Base-by-base conservation (phyloP, 2,888 invertebrate genomes). In the Cyclophora punctaria region DNA sequence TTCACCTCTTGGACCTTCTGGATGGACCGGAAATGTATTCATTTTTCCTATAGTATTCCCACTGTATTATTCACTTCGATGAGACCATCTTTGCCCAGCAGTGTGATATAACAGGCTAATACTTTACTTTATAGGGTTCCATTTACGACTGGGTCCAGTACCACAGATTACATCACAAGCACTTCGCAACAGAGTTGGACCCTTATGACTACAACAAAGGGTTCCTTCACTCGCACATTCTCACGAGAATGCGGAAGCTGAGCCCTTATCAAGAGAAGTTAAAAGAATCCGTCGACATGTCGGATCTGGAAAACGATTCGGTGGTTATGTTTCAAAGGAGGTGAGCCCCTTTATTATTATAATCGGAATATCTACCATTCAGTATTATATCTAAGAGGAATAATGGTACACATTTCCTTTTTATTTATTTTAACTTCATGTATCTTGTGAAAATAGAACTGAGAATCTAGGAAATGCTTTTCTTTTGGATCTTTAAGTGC, bases 141-240 rank as follows among this genome's bases (percentile, higher is more conserved):
- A 93, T 97, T 63, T 95, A 95, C 78, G 92, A 94, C 63, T 97
- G 96, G 96, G 95, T 95, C 0, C 88, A 92, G 49, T 87, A 92
- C 55, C 97, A 97, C 78, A 90, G 96, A 48, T 80, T 96, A 6
- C 96, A 97, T 66, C 97, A 97, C 74, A 91, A 92, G 51, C 91
- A 92, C 69, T 94, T 93, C 57, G 93, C 92, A 7, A 94, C 95
- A 0, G 92, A 93, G 41, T 89, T 92, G 48, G 97, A 97, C 75
- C 96, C 96, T 0, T 96, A 92, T 75, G 93, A 96, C 71, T 92
- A 93, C 66, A 91, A 90, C 2, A 92, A 91, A 60, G 96, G 97
- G 3, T 96, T 98, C 72, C 75, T 94, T 55, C 93, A 94, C 73
- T 91, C 96, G 2, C 97, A 98, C 66, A 83, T 97, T 20, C 78